These are phyloP conservation scores for Parus major DNA, from an alignment of 2,113 vertebrate genomes.

Conservation along the genomic window DNA sequence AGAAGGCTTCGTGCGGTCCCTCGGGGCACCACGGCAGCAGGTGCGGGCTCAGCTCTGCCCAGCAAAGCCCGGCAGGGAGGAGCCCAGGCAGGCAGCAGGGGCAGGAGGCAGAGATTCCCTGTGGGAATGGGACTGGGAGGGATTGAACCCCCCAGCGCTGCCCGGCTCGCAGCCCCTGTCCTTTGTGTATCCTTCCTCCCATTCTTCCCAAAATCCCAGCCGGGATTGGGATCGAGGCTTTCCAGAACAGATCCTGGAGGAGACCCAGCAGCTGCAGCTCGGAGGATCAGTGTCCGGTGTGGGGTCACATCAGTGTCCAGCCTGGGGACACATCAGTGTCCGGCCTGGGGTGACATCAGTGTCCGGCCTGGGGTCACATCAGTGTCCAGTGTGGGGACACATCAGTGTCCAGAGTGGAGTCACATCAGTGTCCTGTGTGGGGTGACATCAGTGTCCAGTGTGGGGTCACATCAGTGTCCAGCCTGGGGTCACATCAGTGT, in stretches of 20 bases:
- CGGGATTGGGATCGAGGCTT: rapidly evolving
- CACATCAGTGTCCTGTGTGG: no score
- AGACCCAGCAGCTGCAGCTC: background rate
- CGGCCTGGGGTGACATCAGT: rapidly evolving
- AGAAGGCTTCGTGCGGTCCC: background rate
- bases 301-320: rapidly evolving
- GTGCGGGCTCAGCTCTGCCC: background rate
- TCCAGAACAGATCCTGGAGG: background rate
- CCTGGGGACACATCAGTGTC: background rate
- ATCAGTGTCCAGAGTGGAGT: rapidly evolving
- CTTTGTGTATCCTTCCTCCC: background rate
- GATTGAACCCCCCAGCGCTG: background rate
- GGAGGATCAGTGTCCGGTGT: no score
- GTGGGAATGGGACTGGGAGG: background rate
- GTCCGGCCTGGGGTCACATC: background rate
- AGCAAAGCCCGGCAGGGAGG: background rate
- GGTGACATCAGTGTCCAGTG: rapidly evolving
- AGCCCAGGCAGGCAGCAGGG: background rate
- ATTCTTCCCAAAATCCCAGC: background rate
- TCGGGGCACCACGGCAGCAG: background rate
- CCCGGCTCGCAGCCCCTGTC: background rate
- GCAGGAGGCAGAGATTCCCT: background rate
- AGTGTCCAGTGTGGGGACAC: rapidly evolving
- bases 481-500: no score
- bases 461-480: background rate